Conservation (phyloP, 2,113 vertebrate genomes). For the Ptilorrhoa leucosticta region DNA sequence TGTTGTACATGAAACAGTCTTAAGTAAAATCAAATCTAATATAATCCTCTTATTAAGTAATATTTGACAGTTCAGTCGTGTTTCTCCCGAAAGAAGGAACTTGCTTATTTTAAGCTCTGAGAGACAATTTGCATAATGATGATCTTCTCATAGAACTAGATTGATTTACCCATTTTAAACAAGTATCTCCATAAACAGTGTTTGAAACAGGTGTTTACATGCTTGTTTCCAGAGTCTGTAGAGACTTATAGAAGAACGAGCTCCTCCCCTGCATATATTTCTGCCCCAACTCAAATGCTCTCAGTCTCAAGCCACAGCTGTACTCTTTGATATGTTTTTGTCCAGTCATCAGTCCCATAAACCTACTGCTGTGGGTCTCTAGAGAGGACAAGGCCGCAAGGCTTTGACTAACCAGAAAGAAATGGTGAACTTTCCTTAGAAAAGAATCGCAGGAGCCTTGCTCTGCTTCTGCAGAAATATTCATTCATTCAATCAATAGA, state of each 20-base stretch:
- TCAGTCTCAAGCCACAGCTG: not conserved
- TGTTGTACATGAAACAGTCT: not conserved
- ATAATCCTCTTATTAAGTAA: constrained; percentile 51
- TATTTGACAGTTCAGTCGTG: constrained; percentile 26
- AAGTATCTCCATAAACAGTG: not conserved
- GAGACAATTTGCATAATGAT: not conserved
- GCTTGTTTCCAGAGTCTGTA: not conserved
- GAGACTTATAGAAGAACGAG: not conserved
- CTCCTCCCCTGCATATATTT: not conserved
- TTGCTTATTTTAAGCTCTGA: constrained; percentile 30
- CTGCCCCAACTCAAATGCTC: not conserved
- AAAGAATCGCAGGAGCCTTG: not conserved
- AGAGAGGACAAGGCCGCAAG: not conserved
- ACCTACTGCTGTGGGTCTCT: not conserved
- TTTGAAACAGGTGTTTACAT: not conserved
- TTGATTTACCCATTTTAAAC: not conserved
- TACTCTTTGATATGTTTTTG: not conserved
- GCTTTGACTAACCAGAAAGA: not conserved
- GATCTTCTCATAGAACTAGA: not conserved
- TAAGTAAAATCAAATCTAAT: constrained; percentile 17
- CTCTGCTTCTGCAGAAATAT: not conserved
- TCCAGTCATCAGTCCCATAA: not conserved
- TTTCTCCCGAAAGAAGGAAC: not conserved
- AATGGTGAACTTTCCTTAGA: not conserved
- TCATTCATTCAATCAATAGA: not conserved